Evolutionary conservation across 2,113 vertebrate species (phyloP).

Genomic region (Rhinichthys klamathensis): DNA sequence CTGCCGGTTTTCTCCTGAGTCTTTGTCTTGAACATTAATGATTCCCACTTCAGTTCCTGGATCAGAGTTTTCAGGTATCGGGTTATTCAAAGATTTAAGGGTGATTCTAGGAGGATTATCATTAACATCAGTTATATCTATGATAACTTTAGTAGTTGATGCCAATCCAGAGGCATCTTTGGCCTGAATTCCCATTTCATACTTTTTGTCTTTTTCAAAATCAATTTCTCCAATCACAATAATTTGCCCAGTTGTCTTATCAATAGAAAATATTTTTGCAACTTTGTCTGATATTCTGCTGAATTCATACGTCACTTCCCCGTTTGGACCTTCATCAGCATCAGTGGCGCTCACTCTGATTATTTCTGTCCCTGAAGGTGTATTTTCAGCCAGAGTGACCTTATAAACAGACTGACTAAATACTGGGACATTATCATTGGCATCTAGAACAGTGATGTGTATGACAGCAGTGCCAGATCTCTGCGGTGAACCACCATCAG

Average conservation of each 20-base stretch:
- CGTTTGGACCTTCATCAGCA: conserved; percentile 65
- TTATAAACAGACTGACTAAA: conserved; percentile 68
- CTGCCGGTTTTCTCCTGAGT: conserved; percentile 69
- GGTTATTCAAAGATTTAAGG: conserved; percentile 67
- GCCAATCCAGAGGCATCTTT: conserved; percentile 73
- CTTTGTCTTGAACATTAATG: conserved; percentile 74
- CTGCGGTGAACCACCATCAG: conserved; percentile 70
- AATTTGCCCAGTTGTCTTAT: conserved; percentile 74
- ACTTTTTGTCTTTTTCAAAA: conserved; percentile 68
- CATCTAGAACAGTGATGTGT: conserved; percentile 69
- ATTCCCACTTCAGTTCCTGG: conserved; percentile 71
- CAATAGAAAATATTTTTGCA: conserved; percentile 63
- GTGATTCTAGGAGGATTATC: conserved; percentile 74
- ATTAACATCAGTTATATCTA: conserved; percentile 73
- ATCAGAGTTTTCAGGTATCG: conserved; percentile 66
- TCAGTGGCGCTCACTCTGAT: conserved; percentile 78
- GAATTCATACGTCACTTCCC: conserved; percentile 46
- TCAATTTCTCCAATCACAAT: conserved; percentile 67
- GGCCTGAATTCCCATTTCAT: conserved; percentile 77
- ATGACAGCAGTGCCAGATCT: conserved; percentile 66
- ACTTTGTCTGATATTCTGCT: conserved; percentile 19
- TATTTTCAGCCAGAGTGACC: conserved; percentile 65
- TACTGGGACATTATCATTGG: conserved; percentile 73
- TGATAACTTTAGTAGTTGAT: conserved; percentile 70
- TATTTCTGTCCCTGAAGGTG: conserved; percentile 58